These are phyloP conservation scores for Oophaga pumilio DNA, from an alignment of 2,113 vertebrate species.

Conservation along the genomic window DNA sequence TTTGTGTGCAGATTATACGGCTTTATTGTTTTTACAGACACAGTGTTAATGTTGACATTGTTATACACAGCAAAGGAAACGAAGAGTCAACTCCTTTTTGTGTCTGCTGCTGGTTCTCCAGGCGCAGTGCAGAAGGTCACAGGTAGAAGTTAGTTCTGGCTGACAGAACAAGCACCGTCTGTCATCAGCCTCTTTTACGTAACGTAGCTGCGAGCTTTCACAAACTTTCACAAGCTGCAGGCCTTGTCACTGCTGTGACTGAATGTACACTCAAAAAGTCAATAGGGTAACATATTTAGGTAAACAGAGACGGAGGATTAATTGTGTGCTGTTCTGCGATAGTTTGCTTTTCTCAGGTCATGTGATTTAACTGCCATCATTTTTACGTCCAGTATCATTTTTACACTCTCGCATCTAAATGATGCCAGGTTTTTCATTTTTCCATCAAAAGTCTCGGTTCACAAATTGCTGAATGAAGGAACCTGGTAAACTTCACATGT, in stretches of 20 bases:
- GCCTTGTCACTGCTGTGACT: neutral
- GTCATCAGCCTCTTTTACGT: slow-evolving; percentile 54
- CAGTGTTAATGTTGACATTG: slow-evolving; percentile 56
- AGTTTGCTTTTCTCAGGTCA: slow-evolving; percentile 30
- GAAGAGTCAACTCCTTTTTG: slow-evolving; percentile 46
- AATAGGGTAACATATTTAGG: neutral
- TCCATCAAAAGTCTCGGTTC: neutral
- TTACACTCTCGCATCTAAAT: neutral
- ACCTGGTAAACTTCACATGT: neutral
- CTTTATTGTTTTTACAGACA: slow-evolving; percentile 58
- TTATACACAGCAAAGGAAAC: slow-evolving; percentile 46
- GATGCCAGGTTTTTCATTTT: neutral
- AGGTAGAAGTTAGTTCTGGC: slow-evolving; percentile 54
- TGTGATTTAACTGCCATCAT: neutral
- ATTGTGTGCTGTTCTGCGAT: neutral
- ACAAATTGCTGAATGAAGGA: neutral
- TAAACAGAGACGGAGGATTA: neutral
- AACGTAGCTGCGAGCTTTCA: slow-evolving; percentile 29
- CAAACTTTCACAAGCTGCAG: slow-evolving; percentile 43
- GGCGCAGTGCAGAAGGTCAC: slow-evolving; percentile 44
- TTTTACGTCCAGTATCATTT: neutral
- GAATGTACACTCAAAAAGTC: slow-evolving; percentile 2
- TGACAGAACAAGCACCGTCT: slow-evolving; percentile 56
- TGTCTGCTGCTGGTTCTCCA: slow-evolving; percentile 42
- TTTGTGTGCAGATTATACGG: slow-evolving; percentile 44